Conservation (phyloP, 1,140 invertebrate species). For the Temnothorax longispinosus region DNA sequence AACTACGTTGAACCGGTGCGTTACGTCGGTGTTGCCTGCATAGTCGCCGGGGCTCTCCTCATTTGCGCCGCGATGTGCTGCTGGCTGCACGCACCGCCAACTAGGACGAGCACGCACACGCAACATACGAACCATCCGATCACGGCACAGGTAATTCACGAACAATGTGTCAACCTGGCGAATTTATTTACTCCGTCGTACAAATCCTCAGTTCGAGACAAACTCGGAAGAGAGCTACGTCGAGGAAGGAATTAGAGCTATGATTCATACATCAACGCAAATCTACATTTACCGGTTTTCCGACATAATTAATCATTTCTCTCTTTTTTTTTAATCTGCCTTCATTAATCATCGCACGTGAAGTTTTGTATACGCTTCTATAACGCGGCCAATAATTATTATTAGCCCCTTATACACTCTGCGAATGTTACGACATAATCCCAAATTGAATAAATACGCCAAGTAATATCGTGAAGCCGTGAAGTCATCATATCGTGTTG, state of each 20-base stretch:
- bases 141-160: conserved; percentile 81
- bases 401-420: background rate
- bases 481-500: background rate
- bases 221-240: background rate
- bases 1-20: conserved; percentile 90
- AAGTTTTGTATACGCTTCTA: background rate
- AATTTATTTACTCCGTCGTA: conserved; percentile 1
- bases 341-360: background rate
- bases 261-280: background rate
- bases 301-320: background rate
- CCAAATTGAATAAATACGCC: background rate
- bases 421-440: background rate
- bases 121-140: conserved; percentile 79
- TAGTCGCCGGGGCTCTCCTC: conserved; percentile 90
- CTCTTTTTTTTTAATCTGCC: background rate
- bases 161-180: background rate
- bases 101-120: conserved; percentile 78
- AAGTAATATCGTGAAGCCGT: background rate
- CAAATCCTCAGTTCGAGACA: background rate
- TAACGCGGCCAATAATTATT: background rate
- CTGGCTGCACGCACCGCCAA: conserved; percentile 89
- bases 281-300: background rate
- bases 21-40: conserved; percentile 91
- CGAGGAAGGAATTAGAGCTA: background rate
- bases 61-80: conserved; percentile 92